Conservation (phyloP, 2,888 invertebrate species). For the Pristionchus exspectatus region DNA sequence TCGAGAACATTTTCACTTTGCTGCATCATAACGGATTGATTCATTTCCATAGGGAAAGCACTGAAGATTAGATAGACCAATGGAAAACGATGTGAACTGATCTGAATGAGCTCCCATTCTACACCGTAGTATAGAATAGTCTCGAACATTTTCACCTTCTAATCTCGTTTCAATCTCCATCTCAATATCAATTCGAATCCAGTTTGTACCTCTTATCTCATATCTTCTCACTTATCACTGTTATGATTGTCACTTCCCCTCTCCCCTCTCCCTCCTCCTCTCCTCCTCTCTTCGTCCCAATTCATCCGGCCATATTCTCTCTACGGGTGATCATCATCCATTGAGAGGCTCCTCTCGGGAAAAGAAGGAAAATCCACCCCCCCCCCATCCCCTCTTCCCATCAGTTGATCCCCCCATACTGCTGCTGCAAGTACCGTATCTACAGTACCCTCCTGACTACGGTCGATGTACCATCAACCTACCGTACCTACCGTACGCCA, state of each 20-base stretch:
- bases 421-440: neutral
- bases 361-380: neutral
- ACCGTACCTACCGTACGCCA: constrained; percentile 21
- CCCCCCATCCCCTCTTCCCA: neutral
- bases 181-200: constrained; percentile 9
- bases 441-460: constrained; percentile 2
- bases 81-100: too few species aligned
- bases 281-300: neutral
- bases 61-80: too few species aligned
- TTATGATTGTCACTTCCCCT: constrained; percentile 44
- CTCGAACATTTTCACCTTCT: neutral
- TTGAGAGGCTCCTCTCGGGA: neutral
- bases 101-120: neutral
- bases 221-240: constrained; percentile 30
- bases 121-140: neutral
- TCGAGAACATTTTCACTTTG: neutral
- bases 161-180: constrained; percentile 23
- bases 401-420: constrained; percentile 17
- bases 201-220: neutral
- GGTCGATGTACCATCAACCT: constrained; percentile 45
- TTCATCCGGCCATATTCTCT: neutral
- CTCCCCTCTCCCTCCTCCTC: neutral
- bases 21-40: too few species aligned
- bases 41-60: too few species aligned
- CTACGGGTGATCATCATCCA: constrained; percentile 15